These are phyloP conservation scores for Leptogaster cylindrica DNA, from an alignment of 2,888 invertebrate species.

Conservation along the genomic window DNA sequence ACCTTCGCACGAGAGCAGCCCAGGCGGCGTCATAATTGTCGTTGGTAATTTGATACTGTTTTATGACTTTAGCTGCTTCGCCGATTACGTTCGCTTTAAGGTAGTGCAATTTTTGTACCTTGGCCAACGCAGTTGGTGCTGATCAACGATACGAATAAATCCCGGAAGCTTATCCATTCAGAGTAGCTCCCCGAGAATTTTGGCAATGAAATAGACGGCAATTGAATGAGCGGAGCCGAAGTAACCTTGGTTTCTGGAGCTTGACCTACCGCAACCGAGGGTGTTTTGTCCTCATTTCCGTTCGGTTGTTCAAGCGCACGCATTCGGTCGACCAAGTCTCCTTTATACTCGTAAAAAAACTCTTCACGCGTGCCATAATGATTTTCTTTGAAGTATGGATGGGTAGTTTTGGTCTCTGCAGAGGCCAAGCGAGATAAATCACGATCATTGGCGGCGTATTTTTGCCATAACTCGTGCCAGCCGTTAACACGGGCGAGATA, in stretches of 20 bases:
- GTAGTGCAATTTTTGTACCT: not conserved
- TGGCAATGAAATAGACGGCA: not conserved
- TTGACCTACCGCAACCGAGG: not conserved
- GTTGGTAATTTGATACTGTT: not conserved
- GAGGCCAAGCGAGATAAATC: not conserved
- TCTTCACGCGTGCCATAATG: not conserved
- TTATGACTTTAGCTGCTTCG: not conserved
- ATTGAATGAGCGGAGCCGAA: not conserved
- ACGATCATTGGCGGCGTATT: not conserved
- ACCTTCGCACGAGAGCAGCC: not conserved
- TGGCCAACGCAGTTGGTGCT: not conserved
- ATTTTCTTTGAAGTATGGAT: not conserved
- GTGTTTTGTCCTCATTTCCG: not conserved
- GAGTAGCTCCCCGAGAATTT: not conserved
- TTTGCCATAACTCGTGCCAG: not conserved
- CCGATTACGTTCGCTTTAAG: not conserved
- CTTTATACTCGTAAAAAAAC: not conserved
- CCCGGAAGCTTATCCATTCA: not conserved
- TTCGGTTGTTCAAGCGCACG: not conserved
- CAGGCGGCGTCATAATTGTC: slow-evolving; percentile 2
- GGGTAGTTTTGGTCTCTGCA: not conserved
- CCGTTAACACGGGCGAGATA: slow-evolving; percentile 1
- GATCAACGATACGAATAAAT: not conserved
- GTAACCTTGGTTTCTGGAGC: not conserved
- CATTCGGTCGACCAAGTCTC: not conserved